Percentiles rank a stretch among this genome's conserved stretches.
Evolutionary conservation across 2,113 vertebrate species (phyloP).

Genomic region (Channa argus): DNA sequence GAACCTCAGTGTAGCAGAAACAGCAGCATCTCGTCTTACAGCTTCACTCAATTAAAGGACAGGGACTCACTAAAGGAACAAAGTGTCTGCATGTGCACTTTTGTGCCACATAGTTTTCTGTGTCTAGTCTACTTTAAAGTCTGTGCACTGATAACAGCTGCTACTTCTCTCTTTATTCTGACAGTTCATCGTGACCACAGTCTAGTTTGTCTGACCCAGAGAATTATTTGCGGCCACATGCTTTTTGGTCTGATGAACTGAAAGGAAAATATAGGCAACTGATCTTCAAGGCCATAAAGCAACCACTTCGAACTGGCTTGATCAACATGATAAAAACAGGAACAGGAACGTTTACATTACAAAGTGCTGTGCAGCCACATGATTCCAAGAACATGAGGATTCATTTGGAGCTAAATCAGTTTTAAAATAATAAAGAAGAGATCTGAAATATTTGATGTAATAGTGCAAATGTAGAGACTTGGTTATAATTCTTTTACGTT

Average conservation of each 20-base stretch:
- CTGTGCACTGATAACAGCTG: background rate
- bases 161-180: background rate
- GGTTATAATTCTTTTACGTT: background rate
- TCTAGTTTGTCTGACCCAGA: background rate
- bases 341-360: too few species aligned
- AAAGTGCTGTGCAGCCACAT: too few species aligned
- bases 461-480: too few species aligned
- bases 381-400: background rate
- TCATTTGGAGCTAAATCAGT: too few species aligned
- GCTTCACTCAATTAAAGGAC: constrained; percentile 54
- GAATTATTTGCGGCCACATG: background rate
- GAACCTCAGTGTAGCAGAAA: constrained; percentile 70
- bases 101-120: constrained; percentile 10
- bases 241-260: background rate
- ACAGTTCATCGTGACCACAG: background rate
- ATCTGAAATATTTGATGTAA: background rate
- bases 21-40: constrained; percentile 69
- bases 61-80: constrained; percentile 22
- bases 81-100: constrained; percentile 4
- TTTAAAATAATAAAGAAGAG: background rate
- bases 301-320: too few species aligned
- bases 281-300: background rate
- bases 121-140: background rate
- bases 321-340: too few species aligned
- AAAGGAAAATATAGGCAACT: background rate